Conservation (phyloP, 2,113 vertebrate species). For the Aegithalos caudatus region DNA sequence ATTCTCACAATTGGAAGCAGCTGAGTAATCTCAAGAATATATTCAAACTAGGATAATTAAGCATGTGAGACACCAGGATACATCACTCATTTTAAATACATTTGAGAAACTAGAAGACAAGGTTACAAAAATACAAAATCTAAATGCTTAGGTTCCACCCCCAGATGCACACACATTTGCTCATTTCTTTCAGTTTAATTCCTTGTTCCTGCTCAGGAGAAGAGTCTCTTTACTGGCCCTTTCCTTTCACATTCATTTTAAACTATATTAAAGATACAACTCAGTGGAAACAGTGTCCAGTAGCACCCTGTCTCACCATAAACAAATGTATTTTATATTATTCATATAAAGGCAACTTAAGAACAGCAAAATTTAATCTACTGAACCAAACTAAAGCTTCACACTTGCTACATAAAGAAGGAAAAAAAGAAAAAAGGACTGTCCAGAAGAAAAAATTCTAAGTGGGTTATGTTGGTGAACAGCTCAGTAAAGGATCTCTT, state of each 20-base stretch:
- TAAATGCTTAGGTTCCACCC: background rate
- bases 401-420: background rate
- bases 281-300: background rate
- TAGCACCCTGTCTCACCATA: background rate
- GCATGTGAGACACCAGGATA: background rate
- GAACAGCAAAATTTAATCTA: background rate
- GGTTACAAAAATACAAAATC: background rate
- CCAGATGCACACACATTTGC: background rate
- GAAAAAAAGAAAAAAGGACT: background rate
- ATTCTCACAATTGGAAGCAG: background rate
- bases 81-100: background rate
- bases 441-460: background rate
- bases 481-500: background rate
- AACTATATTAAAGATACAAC: background rate
- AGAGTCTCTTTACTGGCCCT: background rate
- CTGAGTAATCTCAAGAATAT: background rate
- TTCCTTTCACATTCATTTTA: slow-evolving; percentile 3
- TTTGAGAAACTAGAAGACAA: background rate
- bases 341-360: background rate
- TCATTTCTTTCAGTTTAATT: background rate
- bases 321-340: background rate
- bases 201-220: background rate
- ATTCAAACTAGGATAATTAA: background rate
- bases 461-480: background rate
- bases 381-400: background rate